A percentile compares a stretch with the other conserved stretches of the same genome.
Evolutionary conservation across 1,140 invertebrate species (phyloP).

Genomic region (Laodelphax striatellus): DNA sequence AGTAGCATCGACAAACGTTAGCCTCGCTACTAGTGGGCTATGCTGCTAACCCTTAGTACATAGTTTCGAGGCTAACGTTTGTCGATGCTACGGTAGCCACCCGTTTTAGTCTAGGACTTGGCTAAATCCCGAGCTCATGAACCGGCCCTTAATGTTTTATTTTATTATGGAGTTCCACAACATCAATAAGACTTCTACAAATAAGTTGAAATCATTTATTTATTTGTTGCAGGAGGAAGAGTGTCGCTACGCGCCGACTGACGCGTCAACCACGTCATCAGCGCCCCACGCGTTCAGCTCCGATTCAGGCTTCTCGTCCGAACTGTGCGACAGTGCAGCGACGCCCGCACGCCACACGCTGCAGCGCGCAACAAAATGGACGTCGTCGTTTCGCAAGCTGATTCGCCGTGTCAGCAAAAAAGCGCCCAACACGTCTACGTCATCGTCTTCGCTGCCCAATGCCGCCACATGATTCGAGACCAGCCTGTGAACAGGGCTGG

Average conservation of each 20-base stretch:
- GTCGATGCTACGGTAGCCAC: too few species aligned
- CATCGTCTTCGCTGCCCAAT: not conserved
- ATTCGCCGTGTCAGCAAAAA: constrained; percentile 35
- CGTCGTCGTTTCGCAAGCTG: constrained; percentile 40
- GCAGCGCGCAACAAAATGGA: constrained; percentile 37
- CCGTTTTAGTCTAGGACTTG: too few species aligned
- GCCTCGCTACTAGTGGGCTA: too few species aligned
- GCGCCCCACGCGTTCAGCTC: constrained; percentile 34
- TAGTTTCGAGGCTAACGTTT: too few species aligned
- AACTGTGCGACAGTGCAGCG: constrained; percentile 23
- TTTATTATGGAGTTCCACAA: too few species aligned
- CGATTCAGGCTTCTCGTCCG: constrained; percentile 37
- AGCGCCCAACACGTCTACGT: constrained; percentile 8
- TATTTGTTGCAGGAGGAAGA: constrained; percentile 8
- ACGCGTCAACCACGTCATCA: constrained; percentile 26
- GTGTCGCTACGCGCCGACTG: constrained; percentile 14
- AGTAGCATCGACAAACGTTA: too few species aligned
- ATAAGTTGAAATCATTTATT: not conserved
- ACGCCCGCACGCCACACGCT: constrained; percentile 23
- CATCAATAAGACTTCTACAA: too few species aligned
- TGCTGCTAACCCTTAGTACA: too few species aligned
- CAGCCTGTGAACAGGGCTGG: not conserved
- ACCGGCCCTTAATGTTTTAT: too few species aligned
- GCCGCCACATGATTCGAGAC: not conserved
- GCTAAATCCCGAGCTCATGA: too few species aligned